Evolutionary conservation across 2,888 invertebrate species (phyloP).

Genomic region (Dascillus cervinus): DNA sequence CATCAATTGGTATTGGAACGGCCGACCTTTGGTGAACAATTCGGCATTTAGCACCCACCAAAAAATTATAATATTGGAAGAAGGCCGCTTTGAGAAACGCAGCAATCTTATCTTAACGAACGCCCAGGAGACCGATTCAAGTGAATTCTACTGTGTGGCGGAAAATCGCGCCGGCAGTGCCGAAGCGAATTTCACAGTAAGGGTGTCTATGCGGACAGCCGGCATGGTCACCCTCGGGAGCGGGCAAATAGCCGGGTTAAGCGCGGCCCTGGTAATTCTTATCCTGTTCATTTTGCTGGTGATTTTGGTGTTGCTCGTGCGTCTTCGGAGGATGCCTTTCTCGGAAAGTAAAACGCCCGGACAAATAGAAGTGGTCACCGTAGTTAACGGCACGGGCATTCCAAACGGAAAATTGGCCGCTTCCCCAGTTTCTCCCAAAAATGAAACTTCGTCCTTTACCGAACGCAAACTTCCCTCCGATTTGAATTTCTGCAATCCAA

Average conservation of each 20-base stretch:
- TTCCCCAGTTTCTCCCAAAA: slow-evolving; percentile 43
- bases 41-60: slow-evolving; percentile 73
- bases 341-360: slow-evolving; percentile 72
- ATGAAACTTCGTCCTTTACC: slow-evolving; percentile 43
- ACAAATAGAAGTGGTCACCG: slow-evolving; percentile 62
- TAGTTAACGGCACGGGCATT: slow-evolving; percentile 46
- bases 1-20: slow-evolving; percentile 84
- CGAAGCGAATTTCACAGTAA: slow-evolving; percentile 83
- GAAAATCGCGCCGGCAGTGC: slow-evolving; percentile 83
- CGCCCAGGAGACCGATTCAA: slow-evolving; percentile 74
- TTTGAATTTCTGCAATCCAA: slow-evolving; percentile 52
- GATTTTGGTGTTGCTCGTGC: slow-evolving; percentile 65
- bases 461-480: slow-evolving; percentile 42
- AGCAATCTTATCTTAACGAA: slow-evolving; percentile 72
- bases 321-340: slow-evolving; percentile 64
- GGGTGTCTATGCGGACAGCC: slow-evolving; percentile 68
- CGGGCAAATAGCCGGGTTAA: slow-evolving; percentile 78
- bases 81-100: slow-evolving; percentile 66
- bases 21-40: slow-evolving; percentile 67
- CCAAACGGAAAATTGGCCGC: slow-evolving; percentile 45
- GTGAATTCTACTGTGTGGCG: slow-evolving; percentile 82
- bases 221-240: slow-evolving; percentile 76
- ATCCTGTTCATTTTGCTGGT: slow-evolving; percentile 67
- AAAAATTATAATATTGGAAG: slow-evolving; percentile 67
- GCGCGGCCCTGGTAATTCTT: slow-evolving; percentile 71